These are phyloP conservation scores for Siderastrea radians DNA, from an alignment of 92 coral and sea anemone genomes.

Conservation along the genomic window DNA sequence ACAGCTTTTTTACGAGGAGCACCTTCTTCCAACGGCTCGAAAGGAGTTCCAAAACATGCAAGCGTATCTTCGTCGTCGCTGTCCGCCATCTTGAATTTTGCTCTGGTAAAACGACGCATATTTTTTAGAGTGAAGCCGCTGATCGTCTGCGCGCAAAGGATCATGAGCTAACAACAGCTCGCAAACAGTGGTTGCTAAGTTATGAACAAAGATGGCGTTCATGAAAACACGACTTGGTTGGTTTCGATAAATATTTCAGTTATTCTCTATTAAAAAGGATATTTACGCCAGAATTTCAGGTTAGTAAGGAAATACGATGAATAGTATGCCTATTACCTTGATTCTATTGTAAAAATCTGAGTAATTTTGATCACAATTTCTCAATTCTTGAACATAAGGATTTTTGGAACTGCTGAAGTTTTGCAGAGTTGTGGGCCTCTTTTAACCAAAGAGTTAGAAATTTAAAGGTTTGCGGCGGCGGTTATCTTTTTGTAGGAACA, in stretches of 20 bases:
- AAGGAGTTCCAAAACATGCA: slow-evolving; percentile 90
- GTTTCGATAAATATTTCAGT: background rate
- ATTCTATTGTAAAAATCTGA: background rate
- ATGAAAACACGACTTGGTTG: background rate
- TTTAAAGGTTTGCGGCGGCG: no score
- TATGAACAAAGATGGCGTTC: slow-evolving; percentile 39
- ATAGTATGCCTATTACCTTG: background rate
- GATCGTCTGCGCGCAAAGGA: slow-evolving; percentile 8
- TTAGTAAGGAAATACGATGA: no score
- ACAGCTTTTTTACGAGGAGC: slow-evolving; percentile 97
- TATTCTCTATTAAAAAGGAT: background rate
- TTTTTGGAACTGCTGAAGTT: background rate
- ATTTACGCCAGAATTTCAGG: background rate
- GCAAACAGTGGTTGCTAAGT: slow-evolving; percentile 28
- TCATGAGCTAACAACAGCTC: background rate
- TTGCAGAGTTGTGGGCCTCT: no score
- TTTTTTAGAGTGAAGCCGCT: slow-evolving; percentile 11
- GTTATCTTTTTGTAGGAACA: no score
- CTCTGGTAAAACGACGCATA: background rate
- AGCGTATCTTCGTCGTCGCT: slow-evolving; percentile 87
- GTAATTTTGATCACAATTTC: no score
- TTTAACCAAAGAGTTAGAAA: no score
- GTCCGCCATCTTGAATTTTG: slow-evolving; percentile 89
- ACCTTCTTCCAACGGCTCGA: slow-evolving; percentile 90
- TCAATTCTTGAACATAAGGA: no score